Conservation (phyloP, 2,113 vertebrate species). For the Chascanopsetta lugubris region DNA sequence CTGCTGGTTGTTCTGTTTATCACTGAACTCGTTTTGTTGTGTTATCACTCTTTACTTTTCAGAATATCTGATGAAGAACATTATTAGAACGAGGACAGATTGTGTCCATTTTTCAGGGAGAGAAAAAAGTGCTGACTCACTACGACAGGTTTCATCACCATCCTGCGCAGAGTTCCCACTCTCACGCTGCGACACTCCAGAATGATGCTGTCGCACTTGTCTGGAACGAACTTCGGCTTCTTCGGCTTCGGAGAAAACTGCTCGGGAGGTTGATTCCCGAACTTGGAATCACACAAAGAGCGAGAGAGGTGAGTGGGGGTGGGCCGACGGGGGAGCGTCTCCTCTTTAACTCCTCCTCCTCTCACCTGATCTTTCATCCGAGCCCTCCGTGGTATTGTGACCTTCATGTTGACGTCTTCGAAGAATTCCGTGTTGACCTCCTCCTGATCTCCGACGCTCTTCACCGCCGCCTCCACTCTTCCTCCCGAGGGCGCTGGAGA, state of each 20-base stretch:
- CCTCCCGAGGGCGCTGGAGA: conserved; percentile 90
- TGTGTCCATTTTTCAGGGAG: too few species aligned
- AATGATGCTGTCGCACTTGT: conserved; percentile 84
- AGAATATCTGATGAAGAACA: too few species aligned
- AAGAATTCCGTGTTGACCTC: conserved; percentile 79
- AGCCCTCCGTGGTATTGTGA: conserved; percentile 85
- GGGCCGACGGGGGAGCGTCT: not conserved
- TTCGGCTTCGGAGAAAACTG: conserved; percentile 54
- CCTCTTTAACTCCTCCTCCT: not conserved
- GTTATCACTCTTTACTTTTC: too few species aligned
- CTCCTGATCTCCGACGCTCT: conserved; percentile 84
- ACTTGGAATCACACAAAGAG: conserved; percentile 73
- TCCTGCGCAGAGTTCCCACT: conserved; percentile 89
- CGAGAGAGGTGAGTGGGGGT: not conserved
- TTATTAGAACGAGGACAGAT: too few species aligned
- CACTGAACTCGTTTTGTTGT: too few species aligned
- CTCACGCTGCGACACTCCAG: conserved; percentile 92
- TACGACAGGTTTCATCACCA: conserved; percentile 90
- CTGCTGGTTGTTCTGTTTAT: too few species aligned
- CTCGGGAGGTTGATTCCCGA: conserved; percentile 85
- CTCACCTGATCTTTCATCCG: conserved; percentile 94
- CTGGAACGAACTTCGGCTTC: conserved; percentile 80
- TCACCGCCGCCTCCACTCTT: conserved; percentile 90
- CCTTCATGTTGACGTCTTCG: conserved; percentile 82
- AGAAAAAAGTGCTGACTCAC: conserved; percentile 79